Base-by-base conservation (phyloP, 2,888 invertebrate genomes). In the Hipparchia sbordonii region DNA sequence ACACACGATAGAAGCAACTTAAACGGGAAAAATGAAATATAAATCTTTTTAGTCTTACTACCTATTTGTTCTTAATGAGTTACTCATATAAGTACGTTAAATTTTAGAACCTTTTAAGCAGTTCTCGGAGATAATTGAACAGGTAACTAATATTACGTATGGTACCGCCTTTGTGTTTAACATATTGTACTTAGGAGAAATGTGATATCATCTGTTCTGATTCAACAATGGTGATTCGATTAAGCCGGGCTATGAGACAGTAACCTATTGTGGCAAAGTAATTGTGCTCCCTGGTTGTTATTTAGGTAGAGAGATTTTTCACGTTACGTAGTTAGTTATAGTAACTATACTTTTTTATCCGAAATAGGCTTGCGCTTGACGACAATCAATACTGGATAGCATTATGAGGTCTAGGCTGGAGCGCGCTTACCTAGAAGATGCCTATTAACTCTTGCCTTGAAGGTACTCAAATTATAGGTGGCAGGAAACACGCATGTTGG, bases 131-230 rank as follows among this genome's bases (percentile, higher is more conserved):
- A 56, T 12, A 67, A 56, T 56, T 39, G 7, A 46, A 46, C 45
- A 67, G 56, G 56, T 13, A 56, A 67, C 56, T 56, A 67, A 56
- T 45, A 67, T 6, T 2, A 33, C 6, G 12, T 65, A 52, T 23
- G 63, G 48, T 13, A 52, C 2, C 33, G 52, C 57, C 56, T 46
- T 67, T 57, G 65, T 60, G 66, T n/a, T 59, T 60, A 65, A 12
- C 62, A 52, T 46, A 65, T 69, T 69, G 56, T 45, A n/a, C 54
- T 46, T 60, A 46, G 56, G 56, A 12, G 61, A 70, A 73, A 68
- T 56, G 46, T 68, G 66, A 48, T 74, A 61, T 52, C 13, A 46
- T 57, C 46, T 56, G 57, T 67, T 57, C 67, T 57, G 46, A 46
- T 56, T 46, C 45, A 13, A 67, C 67, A 67, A 57, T 67, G 46